A percentile compares a stretch with the other conserved stretches of the same genome.
phyloP scores from a whole-genome alignment of 2,113 vertebrate species.

The Phylloscopus trochilus region DNA sequence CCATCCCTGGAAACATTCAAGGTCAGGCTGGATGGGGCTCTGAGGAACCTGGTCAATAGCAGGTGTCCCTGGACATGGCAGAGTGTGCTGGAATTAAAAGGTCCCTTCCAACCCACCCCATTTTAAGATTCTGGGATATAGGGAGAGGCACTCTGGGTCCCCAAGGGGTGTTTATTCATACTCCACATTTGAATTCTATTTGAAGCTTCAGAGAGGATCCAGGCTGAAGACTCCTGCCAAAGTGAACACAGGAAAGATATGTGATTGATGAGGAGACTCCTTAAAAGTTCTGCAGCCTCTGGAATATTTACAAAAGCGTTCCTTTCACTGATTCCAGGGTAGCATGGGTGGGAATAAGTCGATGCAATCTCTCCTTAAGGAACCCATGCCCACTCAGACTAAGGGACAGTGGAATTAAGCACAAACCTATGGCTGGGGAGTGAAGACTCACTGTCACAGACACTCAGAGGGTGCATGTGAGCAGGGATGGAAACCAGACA shows the following conservation, averaged over 20 bases:
- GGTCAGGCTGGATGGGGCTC: not conserved
- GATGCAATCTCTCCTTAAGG: not conserved
- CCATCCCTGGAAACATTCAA: not conserved
- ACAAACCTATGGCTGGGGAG: not conserved
- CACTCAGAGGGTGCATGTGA: not conserved
- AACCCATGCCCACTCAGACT: not conserved
- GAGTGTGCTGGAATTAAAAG: not conserved
- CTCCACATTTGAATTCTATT: not conserved
- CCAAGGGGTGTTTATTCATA: not conserved
- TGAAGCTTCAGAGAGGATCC: not conserved
- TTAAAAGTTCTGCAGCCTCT: not conserved
- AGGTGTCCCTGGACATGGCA: not conserved
- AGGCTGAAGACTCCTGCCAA: not conserved
- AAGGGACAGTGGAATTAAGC: not conserved
- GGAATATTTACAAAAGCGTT: not conserved
- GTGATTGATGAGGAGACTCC: not conserved
- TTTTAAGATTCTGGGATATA: not conserved
- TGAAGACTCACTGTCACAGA: not conserved
- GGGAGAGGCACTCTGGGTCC: not conserved
- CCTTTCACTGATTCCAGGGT: not conserved
- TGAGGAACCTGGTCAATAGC: not conserved
- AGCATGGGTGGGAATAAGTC: not conserved
- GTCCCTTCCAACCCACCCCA: not conserved
- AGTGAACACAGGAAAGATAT: not conserved
- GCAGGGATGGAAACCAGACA: not conserved